These are phyloP conservation scores for Oncopodura yosiiana DNA, from an alignment of 1,140 invertebrate species.

Conservation along the genomic window DNA sequence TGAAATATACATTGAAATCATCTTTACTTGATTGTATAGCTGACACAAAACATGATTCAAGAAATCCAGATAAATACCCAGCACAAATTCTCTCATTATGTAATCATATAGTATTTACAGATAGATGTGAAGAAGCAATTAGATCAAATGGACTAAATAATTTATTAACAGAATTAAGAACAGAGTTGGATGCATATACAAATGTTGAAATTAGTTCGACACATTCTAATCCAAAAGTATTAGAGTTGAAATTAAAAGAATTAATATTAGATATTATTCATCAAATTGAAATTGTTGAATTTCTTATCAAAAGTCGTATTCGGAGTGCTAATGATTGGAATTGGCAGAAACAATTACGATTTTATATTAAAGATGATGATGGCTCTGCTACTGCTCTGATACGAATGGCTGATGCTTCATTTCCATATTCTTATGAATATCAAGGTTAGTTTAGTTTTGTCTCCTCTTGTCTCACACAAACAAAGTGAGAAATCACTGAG, in stretches of 20 bases:
- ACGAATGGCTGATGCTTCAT: slow-evolving; percentile 74
- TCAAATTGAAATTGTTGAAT: slow-evolving; percentile 69
- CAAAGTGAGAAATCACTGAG: too few species aligned
- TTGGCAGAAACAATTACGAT: slow-evolving; percentile 90
- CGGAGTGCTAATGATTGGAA: slow-evolving; percentile 64
- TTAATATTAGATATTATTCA: slow-evolving; percentile 91
- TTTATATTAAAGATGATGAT: slow-evolving; percentile 45
- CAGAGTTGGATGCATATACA: slow-evolving; percentile 56
- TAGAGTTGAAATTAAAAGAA: slow-evolving; percentile 57
- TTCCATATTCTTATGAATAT: slow-evolving; percentile 93
- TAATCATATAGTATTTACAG: slow-evolving; percentile 66
- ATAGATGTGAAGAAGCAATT: slow-evolving; percentile 71
- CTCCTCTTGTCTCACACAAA: too few species aligned
- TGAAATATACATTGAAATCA: slow-evolving; percentile 64
- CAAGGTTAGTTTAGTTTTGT: too few species aligned
- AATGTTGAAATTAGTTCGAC: slow-evolving; percentile 37
- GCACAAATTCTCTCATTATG: slow-evolving; percentile 68
- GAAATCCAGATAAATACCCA: slow-evolving; percentile 62
- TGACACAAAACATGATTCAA: slow-evolving; percentile 42
- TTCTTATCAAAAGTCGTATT: slow-evolving; percentile 58
- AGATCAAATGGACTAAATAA: slow-evolving; percentile 50
- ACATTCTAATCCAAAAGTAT: slow-evolving; percentile 40
- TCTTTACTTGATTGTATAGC: slow-evolving; percentile 60
- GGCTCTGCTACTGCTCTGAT: slow-evolving; percentile 39
- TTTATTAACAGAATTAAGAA: slow-evolving; percentile 43